Conservation (phyloP, 2,113 vertebrate genomes). For the Callionymus lyra region DNA sequence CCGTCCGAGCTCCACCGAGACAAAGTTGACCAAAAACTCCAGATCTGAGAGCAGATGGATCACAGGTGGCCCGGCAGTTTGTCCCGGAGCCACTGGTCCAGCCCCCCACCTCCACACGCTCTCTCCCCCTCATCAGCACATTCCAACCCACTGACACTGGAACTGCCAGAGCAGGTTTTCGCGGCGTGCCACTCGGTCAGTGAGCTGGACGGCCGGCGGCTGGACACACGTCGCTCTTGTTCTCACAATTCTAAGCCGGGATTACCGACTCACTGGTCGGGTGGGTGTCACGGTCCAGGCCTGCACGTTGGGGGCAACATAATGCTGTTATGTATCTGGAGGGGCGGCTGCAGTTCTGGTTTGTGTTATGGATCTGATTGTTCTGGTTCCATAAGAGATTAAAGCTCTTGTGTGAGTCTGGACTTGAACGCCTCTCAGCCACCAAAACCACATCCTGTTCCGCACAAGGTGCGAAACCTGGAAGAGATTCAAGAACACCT, state of each 20-base stretch:
- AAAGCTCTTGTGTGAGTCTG: too few relatives aligned
- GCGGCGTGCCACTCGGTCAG: conserved; percentile 20
- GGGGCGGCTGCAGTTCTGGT: too few relatives aligned
- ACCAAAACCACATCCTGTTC: too few relatives aligned
- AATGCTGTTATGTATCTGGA: too few relatives aligned
- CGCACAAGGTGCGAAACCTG: conserved; percentile 16
- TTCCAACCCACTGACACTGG: conserved; percentile 59
- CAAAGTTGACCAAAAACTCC: too few relatives aligned
- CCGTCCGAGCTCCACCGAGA: too few relatives aligned
- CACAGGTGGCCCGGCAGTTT: conserved; percentile 14
- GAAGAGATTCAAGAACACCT: too few relatives aligned
- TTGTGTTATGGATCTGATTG: not conserved
- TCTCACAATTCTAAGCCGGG: conserved; percentile 36
- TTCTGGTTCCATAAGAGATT: too few relatives aligned
- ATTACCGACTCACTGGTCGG: conserved; percentile 19
- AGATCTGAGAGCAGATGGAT: conserved; percentile 1
- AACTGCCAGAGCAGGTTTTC: conserved; percentile 39
- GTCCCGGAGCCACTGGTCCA: conserved; percentile 5
- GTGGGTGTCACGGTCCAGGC: conserved; percentile 2
- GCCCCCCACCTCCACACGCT: conserved; percentile 11
- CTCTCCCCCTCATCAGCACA: conserved; percentile 58
- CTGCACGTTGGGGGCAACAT: conserved; percentile 1
- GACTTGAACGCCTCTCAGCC: not conserved
- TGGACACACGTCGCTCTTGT: not conserved
- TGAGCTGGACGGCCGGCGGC: conserved; percentile 13